Evolutionary conservation across 2,797 vertebrate genomes (phyloP).

Genomic region (Bucorvus abyssinicus): DNA sequence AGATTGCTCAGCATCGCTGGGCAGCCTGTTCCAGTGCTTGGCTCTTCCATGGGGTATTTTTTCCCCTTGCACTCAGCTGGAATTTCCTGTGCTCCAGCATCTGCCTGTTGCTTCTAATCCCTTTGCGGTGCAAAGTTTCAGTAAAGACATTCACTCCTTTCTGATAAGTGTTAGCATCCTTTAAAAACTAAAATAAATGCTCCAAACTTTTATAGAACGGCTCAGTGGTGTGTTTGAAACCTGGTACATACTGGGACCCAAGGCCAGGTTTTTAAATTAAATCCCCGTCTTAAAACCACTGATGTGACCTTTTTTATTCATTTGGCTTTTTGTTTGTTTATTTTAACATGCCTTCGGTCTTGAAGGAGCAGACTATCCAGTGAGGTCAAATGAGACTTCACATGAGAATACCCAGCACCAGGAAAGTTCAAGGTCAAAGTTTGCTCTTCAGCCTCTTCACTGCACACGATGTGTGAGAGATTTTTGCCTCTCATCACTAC

Average conservation of each 20-base stretch:
- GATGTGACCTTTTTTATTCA: neutral
- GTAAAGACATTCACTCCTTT: neutral
- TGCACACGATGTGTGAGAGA: neutral
- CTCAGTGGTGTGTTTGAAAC: neutral
- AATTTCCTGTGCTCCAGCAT: neutral
- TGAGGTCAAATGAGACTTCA: neutral
- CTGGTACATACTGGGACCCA: neutral
- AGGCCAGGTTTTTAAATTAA: neutral
- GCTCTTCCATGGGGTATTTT: neutral
- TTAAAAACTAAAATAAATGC: neutral
- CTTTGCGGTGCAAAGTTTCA: neutral
- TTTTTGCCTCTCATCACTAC: neutral
- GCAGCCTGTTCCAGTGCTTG: neutral
- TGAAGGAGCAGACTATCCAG: neutral
- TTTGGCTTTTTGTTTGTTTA: neutral
- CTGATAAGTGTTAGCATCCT: neutral
- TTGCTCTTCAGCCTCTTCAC: neutral
- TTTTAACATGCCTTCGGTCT: neutral
- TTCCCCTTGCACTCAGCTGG: neutral
- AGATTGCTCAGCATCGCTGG: neutral
- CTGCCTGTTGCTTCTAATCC: neutral
- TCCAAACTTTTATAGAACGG: neutral
- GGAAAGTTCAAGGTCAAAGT: neutral
- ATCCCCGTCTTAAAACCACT: neutral
- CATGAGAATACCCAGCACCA: neutral